Percentiles rank a stretch among this genome's conserved stretches.
Conservation (phyloP, 2,797 vertebrate species). For the Gambusia yucatana region DNA sequence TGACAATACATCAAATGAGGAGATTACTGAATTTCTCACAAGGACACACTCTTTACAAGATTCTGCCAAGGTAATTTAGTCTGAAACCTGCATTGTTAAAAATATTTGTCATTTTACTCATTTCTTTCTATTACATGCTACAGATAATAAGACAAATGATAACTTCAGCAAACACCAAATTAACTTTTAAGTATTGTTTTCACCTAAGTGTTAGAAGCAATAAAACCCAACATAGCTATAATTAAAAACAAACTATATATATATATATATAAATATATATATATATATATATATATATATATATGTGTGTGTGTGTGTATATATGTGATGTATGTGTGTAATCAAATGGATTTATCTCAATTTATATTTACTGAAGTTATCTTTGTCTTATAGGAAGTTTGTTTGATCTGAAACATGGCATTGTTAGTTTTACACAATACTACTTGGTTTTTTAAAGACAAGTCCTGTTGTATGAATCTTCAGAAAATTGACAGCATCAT, state of each 20-base stretch:
- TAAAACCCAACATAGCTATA: not conserved
- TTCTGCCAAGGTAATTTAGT: constrained; percentile 79
- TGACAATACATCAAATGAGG: constrained; percentile 80
- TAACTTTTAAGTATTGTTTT: not conserved
- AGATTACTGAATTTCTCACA: constrained; percentile 83
- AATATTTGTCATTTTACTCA: not conserved
- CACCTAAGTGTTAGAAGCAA: not conserved
- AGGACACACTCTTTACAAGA: constrained; percentile 83
- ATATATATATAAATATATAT: too few species aligned
- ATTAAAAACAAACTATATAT: too few species aligned
- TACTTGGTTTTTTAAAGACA: not conserved
- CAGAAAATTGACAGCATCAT: constrained; percentile 86
- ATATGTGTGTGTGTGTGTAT: too few species aligned
- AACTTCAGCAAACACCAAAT: not conserved
- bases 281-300: too few species aligned
- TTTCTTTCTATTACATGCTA: not conserved
- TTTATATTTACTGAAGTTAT: not conserved
- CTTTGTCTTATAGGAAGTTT: not conserved
- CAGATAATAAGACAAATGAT: not conserved
- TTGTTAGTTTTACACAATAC: not conserved
- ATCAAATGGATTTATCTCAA: too few species aligned
- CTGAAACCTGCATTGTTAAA: not conserved
- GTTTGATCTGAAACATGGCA: not conserved
- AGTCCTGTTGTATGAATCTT: constrained; percentile 4
- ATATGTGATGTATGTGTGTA: too few species aligned